Percentiles rank a stretch among this genome's conserved stretches.
Evolutionary conservation across 2,797 vertebrate genomes (phyloP).

Genomic region (Myotis pilosus): DNA sequence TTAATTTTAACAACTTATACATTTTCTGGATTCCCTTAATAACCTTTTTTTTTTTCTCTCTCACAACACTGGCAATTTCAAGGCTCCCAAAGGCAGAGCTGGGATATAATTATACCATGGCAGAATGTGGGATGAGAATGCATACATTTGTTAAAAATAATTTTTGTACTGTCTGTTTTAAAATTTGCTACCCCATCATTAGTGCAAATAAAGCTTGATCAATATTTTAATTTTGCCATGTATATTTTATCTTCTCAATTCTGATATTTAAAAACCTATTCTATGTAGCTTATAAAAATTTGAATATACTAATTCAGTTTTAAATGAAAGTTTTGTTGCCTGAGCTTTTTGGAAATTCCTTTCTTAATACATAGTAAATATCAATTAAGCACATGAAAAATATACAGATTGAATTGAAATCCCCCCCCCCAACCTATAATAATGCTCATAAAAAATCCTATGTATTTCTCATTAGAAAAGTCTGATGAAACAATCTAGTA

Average conservation of each 20-base stretch:
- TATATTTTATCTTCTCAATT: conserved; percentile 34
- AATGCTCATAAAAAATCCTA: neutral
- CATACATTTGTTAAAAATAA: conserved; percentile 52
- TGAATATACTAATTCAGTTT: conserved; percentile 41
- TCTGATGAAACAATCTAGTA: neutral
- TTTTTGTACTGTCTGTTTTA: conserved; percentile 51
- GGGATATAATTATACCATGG: neutral
- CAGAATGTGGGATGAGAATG: neutral
- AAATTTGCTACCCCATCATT: conserved; percentile 45
- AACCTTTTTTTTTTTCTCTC: neutral
- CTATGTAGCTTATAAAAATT: conserved; percentile 9
- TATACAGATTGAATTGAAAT: neutral
- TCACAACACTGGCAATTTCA: neutral
- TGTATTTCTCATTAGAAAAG: conserved; percentile 2
- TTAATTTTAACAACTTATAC: conserved; percentile 19
- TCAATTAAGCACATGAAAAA: conserved; percentile 27
- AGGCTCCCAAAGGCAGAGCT: neutral
- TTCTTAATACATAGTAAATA: conserved; percentile 35
- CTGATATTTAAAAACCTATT: conserved; percentile 41
- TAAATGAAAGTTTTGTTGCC: conserved; percentile 9
- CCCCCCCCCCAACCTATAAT: neutral
- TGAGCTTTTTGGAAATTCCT: conserved; percentile 43
- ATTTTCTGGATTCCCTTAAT: conserved; percentile 25
- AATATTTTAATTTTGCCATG: conserved; percentile 6
- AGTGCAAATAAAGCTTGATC: neutral